Percentiles rank a stretch among this genome's conserved stretches.
These are phyloP conservation scores for Brachystomella parvula DNA, from an alignment of 1,140 invertebrate species.

Conservation along the genomic window DNA sequence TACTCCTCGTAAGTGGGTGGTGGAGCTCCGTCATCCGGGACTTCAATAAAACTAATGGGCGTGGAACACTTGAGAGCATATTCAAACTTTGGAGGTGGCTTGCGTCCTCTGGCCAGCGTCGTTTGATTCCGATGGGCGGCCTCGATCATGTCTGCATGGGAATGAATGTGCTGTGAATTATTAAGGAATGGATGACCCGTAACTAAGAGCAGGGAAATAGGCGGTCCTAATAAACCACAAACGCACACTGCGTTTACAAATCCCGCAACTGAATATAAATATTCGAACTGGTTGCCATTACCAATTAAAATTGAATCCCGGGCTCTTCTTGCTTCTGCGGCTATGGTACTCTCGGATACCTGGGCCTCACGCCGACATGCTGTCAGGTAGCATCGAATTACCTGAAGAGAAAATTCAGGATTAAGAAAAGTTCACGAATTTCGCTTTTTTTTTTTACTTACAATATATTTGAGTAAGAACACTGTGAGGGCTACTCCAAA, in stretches of 20 bases:
- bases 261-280: not conserved
- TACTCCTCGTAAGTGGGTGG: conserved; percentile 1
- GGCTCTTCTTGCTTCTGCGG: not conserved
- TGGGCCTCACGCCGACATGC: not conserved
- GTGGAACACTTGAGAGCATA: conserved; percentile 2
- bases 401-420: not conserved
- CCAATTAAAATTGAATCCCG: not conserved
- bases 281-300: not conserved
- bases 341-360: not conserved
- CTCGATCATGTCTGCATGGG: not conserved
- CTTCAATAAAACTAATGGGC: not conserved
- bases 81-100: conserved; percentile 4
- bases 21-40: not conserved
- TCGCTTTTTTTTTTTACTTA: not conserved
- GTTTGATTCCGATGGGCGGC: not conserved
- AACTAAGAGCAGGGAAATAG: not conserved
- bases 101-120: not conserved
- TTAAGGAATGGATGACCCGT: not conserved
- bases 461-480: conserved; percentile 4
- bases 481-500: not conserved
- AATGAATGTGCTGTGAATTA: not conserved
- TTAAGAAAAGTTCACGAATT: not conserved
- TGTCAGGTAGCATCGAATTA: not conserved
- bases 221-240: not conserved
- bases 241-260: not conserved